Conservation (phyloP, 2,888 invertebrate species). For the Gerris lacustris region DNA sequence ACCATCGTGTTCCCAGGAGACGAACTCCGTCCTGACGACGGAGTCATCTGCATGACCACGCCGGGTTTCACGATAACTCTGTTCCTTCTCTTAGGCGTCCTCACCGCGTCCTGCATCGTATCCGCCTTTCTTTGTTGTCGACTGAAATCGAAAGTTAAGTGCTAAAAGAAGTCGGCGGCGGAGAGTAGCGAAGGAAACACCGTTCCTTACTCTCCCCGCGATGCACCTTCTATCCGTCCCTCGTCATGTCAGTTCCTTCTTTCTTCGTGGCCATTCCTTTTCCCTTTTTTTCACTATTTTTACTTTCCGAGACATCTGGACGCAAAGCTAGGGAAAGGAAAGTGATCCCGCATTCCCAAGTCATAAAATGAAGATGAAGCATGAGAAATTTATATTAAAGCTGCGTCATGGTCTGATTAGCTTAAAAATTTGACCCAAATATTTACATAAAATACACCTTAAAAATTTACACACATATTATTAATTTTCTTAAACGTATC, state of each 20-base stretch:
- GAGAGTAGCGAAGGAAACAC: background rate
- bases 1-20: slow-evolving; percentile 62
- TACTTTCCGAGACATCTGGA: no score
- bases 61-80: slow-evolving; percentile 83
- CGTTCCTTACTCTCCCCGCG: background rate
- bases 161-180: background rate
- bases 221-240: background rate
- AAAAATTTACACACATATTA: no score
- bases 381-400: no score
- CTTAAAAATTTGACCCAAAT: no score
- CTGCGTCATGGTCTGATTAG: no score
- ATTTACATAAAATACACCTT: no score
- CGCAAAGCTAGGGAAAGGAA: no score
- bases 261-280: background rate
- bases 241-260: background rate
- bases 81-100: slow-evolving; percentile 65
- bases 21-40: slow-evolving; percentile 37
- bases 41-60: slow-evolving; percentile 88
- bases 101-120: slow-evolving; percentile 71
- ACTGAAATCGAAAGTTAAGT: slow-evolving; percentile 36
- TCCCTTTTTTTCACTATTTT: background rate
- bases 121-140: slow-evolving; percentile 76
- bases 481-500: no score
- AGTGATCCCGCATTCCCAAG: no score
- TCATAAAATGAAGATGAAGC: no score